Conservation (phyloP, 2,113 vertebrate species). For the Gallinago media region DNA sequence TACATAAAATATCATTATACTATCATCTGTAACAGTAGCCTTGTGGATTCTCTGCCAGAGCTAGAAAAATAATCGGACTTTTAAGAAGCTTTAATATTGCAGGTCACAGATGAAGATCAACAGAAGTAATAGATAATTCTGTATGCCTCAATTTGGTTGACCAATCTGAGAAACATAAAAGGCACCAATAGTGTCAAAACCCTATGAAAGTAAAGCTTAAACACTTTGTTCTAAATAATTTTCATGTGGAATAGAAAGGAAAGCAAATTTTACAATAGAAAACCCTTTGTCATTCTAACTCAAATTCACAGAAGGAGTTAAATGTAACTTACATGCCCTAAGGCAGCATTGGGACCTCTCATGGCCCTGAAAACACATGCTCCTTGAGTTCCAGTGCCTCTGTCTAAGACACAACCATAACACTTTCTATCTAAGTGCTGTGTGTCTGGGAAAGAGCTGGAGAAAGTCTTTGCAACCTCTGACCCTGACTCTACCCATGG, state of each 20-base stretch:
- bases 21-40: background rate
- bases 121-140: background rate
- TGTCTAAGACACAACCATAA: fast-evolving
- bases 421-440: background rate
- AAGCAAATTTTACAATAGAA: background rate
- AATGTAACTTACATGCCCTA: background rate
- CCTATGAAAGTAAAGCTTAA: background rate
- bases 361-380: background rate
- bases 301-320: background rate
- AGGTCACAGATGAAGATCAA: background rate
- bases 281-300: background rate
- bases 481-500: background rate
- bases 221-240: background rate
- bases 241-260: background rate
- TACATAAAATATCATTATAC: background rate
- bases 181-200: background rate
- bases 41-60: background rate
- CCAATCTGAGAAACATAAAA: background rate
- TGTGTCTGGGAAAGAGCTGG: background rate
- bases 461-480: background rate
- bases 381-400: fast-evolving
- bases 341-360: background rate
- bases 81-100: background rate
- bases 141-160: background rate
- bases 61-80: background rate